Evolutionary conservation across 2,113 vertebrate species (phyloP), one percentile per base, ranked within the genome.

Genomic region (Callipepla californica): DNA sequence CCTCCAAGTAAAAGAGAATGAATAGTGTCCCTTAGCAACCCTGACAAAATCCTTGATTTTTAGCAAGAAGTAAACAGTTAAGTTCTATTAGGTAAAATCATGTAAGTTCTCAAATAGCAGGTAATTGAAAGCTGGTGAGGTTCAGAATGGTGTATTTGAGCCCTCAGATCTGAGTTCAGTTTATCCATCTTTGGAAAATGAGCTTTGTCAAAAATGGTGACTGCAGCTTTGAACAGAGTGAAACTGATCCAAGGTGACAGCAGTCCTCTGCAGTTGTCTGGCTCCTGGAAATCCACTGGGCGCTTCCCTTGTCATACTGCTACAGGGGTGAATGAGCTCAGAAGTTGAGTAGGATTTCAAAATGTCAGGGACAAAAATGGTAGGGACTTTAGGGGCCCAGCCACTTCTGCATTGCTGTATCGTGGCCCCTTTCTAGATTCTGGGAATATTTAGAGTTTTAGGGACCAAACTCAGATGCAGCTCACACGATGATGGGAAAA

Each of bases 1-100:
- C 48, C 73, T 94, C 74, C 76, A 92, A 90, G 94, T 83, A 84
- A 85, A 61, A 85, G 61, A 48, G 50, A 91, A 62, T 82, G 48
- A 91, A 88, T 40, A 95, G 85, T 90, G 89, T 90, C 79, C 76
- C 90, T 74, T 95, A 94, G 94, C 80, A 94, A 94, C 80, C 65
- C 85, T 50, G 94, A 93, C 34, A 91, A 93, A 94, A 94, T 68
- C 73, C 65, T 90, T 91, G 69, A 89, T 87, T 86, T 91, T 78
- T 58, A 42, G 9, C 48, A 79, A 83, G 87, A 93, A 92, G 84
- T 86, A 91, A 93, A 89, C 69, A 32, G 68, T 66, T 90, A 70
- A 23, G 38, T 85, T 92, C 89, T 95, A 91, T 80, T 85, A 57
- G 40, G 26, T 53, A 72, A 61, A 93, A 81, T 84, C 65, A 65